Evolutionary conservation across 2,113 vertebrate species (phyloP).

Genomic region (Rhadina sibilatrix): DNA sequence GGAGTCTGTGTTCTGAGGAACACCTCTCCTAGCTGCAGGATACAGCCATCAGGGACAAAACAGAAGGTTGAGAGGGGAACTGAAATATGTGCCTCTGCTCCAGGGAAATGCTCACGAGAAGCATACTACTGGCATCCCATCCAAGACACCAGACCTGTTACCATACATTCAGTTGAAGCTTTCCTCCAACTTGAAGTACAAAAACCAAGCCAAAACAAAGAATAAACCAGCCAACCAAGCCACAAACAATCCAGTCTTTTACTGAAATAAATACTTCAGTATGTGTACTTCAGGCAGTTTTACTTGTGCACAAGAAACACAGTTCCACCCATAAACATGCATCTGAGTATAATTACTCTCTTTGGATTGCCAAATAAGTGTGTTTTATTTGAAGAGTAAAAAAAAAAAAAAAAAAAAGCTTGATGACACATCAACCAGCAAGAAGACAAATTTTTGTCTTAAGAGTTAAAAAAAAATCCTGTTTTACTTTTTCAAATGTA

Average conservation of each 20-base stretch:
- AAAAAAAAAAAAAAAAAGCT: background rate
- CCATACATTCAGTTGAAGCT: background rate
- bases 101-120: background rate
- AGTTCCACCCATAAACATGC: background rate
- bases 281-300: background rate
- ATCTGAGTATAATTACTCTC: background rate
- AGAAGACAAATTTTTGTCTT: background rate
- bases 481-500: background rate
- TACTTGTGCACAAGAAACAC: background rate
- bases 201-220: background rate
- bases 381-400: background rate
- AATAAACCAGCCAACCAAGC: background rate
- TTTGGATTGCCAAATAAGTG: background rate
- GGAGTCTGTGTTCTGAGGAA: background rate
- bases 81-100: background rate
- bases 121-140: background rate
- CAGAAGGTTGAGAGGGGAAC: background rate
- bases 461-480: background rate
- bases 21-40: background rate
- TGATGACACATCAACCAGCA: background rate
- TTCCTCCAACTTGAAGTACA: background rate
- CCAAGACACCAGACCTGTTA: background rate
- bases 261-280: background rate
- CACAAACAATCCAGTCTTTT: background rate
- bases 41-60: background rate